Evolutionary conservation across 2,113 vertebrate species (phyloP), one percentile per base, ranked within the genome.

Genomic region (Clupea harengus): DNA sequence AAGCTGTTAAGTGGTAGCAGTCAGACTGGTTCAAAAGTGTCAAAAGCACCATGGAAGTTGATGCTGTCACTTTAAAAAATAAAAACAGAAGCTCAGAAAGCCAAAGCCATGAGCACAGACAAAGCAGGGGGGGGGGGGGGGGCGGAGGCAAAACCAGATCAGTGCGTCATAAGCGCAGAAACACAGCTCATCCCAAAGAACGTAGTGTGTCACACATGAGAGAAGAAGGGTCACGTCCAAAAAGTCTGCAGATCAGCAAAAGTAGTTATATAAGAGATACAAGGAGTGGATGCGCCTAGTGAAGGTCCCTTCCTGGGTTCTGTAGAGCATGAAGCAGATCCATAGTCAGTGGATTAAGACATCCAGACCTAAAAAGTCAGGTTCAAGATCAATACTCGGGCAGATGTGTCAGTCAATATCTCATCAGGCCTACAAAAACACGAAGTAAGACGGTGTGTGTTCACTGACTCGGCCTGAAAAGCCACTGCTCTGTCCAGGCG

Each of bases 331-430:
- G 57, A 57, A 10, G n/a, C 54, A 67, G 44, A 75, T 28, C 83
- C 83, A 46, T 84, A 22, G 60, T 47, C 39, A 13, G 60, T 25
- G 5, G 83, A 84, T 13, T 11, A 67, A 45, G 44, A 11, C 6
- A 67, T 84, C 32, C 5, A 57, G 11, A 45, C 45, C 83, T 17
- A 45, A 0, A 84, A 84, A 67, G 83, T 84, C 32, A 45, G 32
- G 20, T 84, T 84, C 44, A 84, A 84, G 39, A 84, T 83, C 7
- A 52, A 83, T 64, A 84, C 83, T 64, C 64, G 60, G 6, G 64
- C 83, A 2, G 83, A 84, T 84, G 64, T 84, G 10, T 49, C 83
- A 84, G 83, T 25, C 67, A 39, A 75, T 84, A 11, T 67, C 60
- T 78, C 15, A 57, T 22, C 83, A 84, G 54, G 45, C 22, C 15